Evolutionary conservation across 53 echinoderm and acorn worm species (phyloP), one percentile per base, ranked within the genome.

Genomic region (Stichopus horrens): DNA sequence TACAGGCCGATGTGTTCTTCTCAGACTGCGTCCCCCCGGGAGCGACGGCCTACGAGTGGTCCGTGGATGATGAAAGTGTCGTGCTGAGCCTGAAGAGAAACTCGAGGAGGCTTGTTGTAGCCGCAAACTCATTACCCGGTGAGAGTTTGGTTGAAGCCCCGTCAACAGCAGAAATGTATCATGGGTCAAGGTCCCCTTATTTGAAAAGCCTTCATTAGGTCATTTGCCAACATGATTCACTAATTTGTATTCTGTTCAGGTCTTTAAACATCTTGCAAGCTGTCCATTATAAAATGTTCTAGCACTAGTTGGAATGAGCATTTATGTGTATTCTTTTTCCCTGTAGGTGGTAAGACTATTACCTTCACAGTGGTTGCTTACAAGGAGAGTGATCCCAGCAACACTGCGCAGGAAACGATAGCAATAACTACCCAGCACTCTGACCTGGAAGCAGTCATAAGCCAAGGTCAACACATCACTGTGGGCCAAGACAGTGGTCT

Each of bases 11-110:
- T 16, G 91, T 96, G 4, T 96, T 94, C 73, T 92, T 91, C 73
- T 76, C 91, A 7, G 94, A 94, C 8, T 96, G 96, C 22, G 96
- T 91, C 5, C 94, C 94, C 54, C 92, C 94, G 20, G 92, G 92
- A 7, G 78, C 82, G 18, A 92, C 94, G 7, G 92, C 87, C 23
- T 96, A 92, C 77, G 20, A 84, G 6, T 96, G 96, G 96, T 80
- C 88, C 5, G 96, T 96, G 55, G 90, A 96, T 81, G 90, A 92
- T 66, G 79, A 63, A 7, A 74, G 80, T n/a, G 81, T 96, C 8
- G 90, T 91, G 0, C 83, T 96, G 22, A 96, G 93, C 88, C 86
- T 94, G 8, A 91, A 90, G 86, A 96, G 92, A 8, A 89, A 82
- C 7, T 89, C 85, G 75, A 89, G 94, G 5, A 90, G 83, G 5